phyloP scores from a whole-genome alignment of 2,113 vertebrate genomes.

The Campylomormyrus numenius region DNA sequence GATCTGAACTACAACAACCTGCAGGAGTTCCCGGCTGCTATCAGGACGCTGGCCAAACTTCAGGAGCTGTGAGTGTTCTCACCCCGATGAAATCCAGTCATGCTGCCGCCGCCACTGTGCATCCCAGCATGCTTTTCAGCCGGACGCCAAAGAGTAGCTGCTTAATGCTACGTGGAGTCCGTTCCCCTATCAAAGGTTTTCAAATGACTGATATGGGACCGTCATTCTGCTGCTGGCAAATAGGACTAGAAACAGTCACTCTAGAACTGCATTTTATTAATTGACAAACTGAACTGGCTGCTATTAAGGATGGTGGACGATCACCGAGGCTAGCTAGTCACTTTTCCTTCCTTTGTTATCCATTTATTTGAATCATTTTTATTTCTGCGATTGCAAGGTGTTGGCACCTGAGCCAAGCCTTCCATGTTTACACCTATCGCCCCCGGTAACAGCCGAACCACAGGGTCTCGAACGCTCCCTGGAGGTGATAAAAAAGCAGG shows the following conservation, averaged over 20 bases:
- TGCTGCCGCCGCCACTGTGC: conserved; percentile 26
- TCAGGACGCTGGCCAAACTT: conserved; percentile 81
- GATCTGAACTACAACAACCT: conserved; percentile 91
- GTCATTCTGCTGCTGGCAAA: background rate
- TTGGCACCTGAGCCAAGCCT: background rate
- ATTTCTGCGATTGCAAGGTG: background rate
- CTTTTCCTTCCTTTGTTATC: background rate
- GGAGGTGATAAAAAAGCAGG: background rate
- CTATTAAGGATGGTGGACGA: background rate
- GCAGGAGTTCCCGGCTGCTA: conserved; percentile 81
- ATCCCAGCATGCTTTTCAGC: conserved; percentile 59
- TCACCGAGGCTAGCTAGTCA: background rate
- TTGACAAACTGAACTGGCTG: background rate
- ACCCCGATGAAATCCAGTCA: background rate
- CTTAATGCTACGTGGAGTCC: conserved; percentile 31
- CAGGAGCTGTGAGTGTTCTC: conserved; percentile 82
- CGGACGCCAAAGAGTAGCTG: conserved; percentile 53
- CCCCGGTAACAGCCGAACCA: background rate
- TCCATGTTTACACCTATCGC: background rate
- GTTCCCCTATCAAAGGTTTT: background rate
- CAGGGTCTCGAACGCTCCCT: background rate
- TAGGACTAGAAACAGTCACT: background rate
- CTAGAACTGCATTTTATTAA: background rate
- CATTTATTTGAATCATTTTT: background rate
- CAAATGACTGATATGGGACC: background rate